A percentile compares a stretch with the other conserved stretches of the same genome.
These are phyloP conservation scores for Seladonia tumulorum DNA, from an alignment of 2,888 invertebrate genomes.

Conservation along the genomic window DNA sequence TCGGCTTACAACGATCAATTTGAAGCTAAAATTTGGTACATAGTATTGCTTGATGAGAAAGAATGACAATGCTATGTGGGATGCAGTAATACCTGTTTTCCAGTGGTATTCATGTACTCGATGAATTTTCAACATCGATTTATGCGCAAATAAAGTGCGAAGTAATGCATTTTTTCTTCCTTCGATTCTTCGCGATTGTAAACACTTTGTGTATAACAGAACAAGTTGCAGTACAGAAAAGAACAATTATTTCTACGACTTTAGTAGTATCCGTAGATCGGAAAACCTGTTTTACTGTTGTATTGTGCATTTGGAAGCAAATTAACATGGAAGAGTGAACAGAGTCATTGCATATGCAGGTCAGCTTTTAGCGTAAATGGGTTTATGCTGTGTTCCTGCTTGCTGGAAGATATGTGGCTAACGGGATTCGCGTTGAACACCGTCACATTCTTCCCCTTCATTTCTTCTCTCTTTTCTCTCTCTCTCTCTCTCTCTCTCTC, in stretches of 20 bases:
- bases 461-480: not conserved
- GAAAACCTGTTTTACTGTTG: slow-evolving; percentile 28
- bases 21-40: too few species aligned
- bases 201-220: not conserved
- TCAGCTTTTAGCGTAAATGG: slow-evolving; percentile 63
- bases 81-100: too few species aligned
- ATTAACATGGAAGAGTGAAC: slow-evolving; percentile 48
- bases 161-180: too few species aligned
- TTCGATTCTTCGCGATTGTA: not conserved
- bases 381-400: slow-evolving; percentile 61
- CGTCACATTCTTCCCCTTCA: slow-evolving; percentile 56
- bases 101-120: too few species aligned
- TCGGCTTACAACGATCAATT: too few species aligned
- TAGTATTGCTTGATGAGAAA: too few species aligned
- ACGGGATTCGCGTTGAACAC: slow-evolving; percentile 62
- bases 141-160: too few species aligned
- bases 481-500: slow-evolving; percentile 10
- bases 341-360: slow-evolving; percentile 59
- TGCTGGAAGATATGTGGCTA: slow-evolving; percentile 61
- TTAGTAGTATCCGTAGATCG: slow-evolving; percentile 4
- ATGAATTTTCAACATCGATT: too few species aligned
- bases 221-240: not conserved
- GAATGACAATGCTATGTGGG: too few species aligned
- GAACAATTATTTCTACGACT: not conserved
- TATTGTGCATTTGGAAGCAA: slow-evolving; percentile 22